These are phyloP conservation scores for Rugalucina vietnamica DNA, from an alignment of 2,888 invertebrate species.

Conservation along the genomic window DNA sequence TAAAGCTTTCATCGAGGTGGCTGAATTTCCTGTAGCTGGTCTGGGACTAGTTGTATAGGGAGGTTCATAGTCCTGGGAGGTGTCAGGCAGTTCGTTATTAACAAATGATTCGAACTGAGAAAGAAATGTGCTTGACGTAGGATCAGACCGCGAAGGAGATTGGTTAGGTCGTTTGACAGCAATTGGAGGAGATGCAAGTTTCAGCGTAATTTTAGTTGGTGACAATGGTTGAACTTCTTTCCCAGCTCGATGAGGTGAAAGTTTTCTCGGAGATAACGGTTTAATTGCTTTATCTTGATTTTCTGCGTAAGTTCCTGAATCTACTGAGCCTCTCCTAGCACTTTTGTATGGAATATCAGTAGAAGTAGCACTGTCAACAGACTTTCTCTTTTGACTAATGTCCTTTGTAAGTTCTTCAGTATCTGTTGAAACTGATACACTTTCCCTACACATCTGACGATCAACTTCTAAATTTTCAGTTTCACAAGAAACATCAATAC, in stretches of 20 bases:
- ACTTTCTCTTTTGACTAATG: slow-evolving; percentile 34
- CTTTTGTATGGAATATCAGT: slow-evolving; percentile 9
- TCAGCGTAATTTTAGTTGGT: slow-evolving; percentile 57
- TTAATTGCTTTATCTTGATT: slow-evolving; percentile 30
- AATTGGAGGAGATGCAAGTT: slow-evolving; percentile 42
- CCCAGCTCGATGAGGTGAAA: slow-evolving; percentile 48
- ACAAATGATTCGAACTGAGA: slow-evolving; percentile 62
- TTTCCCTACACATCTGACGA: slow-evolving; percentile 44
- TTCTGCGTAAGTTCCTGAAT: slow-evolving; percentile 20
- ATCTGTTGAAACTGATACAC: slow-evolving; percentile 56
- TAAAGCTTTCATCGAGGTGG: not conserved
- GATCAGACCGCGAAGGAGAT: slow-evolving; percentile 40
- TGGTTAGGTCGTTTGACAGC: slow-evolving; percentile 38
- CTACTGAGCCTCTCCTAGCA: slow-evolving; percentile 41
- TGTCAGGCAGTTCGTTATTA: slow-evolving; percentile 54
- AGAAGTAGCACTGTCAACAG: slow-evolving; percentile 53
- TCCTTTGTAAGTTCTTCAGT: slow-evolving; percentile 48
- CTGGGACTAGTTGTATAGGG: not conserved
- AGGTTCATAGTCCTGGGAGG: slow-evolving; percentile 43
- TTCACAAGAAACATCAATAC: slow-evolving; percentile 60
- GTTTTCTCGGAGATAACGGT: slow-evolving; percentile 33
- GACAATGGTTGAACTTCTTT: slow-evolving; percentile 53
- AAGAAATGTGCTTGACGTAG: slow-evolving; percentile 43
- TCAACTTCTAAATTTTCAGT: slow-evolving; percentile 51
- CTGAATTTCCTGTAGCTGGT: too few relatives aligned